phyloP scores from a whole-genome alignment of 2,888 invertebrate genomes.

The Philereme transversata region DNA sequence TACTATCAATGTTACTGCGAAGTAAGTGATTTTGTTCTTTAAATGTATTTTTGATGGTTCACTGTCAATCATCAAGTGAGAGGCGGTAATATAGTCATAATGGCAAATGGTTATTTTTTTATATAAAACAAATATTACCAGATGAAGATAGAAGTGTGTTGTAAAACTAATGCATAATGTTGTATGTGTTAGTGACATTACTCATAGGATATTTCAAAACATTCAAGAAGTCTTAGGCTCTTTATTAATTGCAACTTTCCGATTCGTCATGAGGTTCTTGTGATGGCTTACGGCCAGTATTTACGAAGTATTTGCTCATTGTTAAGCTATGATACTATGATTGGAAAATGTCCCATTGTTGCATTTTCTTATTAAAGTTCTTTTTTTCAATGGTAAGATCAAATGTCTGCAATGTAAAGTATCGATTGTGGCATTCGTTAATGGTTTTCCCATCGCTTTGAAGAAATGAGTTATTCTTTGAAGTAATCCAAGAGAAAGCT shows the following conservation, averaged over 20 bases:
- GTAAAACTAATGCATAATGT: too few relatives aligned
- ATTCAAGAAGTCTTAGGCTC: too few relatives aligned
- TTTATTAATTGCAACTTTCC: too few relatives aligned
- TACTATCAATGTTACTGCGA: constrained; percentile 91
- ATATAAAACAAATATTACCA: too few relatives aligned
- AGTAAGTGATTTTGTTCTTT: constrained; percentile 80
- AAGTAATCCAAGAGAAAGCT: constrained; percentile 50
- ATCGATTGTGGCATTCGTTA: constrained; percentile 31
- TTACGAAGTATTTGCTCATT: not conserved
- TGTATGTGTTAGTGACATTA: not conserved
- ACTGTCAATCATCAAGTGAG: too few relatives aligned
- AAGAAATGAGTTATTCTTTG: constrained; percentile 39
- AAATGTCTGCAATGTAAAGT: constrained; percentile 21
- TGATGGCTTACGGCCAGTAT: not conserved
- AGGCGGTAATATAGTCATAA: too few relatives aligned
- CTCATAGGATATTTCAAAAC: constrained; percentile 3
- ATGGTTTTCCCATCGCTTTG: constrained; percentile 45
- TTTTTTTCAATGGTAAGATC: constrained; percentile 12
- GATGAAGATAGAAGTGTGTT: too few relatives aligned
- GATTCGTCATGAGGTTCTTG: too few relatives aligned
- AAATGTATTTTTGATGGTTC: too few relatives aligned
- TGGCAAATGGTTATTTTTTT: too few relatives aligned
- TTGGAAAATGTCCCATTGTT: constrained; percentile 17
- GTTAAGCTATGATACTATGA: constrained; percentile 3
- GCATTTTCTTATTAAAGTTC: constrained; percentile 14